phyloP scores from a whole-genome alignment of 2,113 vertebrate species.

The Lasiurus borealis region DNA sequence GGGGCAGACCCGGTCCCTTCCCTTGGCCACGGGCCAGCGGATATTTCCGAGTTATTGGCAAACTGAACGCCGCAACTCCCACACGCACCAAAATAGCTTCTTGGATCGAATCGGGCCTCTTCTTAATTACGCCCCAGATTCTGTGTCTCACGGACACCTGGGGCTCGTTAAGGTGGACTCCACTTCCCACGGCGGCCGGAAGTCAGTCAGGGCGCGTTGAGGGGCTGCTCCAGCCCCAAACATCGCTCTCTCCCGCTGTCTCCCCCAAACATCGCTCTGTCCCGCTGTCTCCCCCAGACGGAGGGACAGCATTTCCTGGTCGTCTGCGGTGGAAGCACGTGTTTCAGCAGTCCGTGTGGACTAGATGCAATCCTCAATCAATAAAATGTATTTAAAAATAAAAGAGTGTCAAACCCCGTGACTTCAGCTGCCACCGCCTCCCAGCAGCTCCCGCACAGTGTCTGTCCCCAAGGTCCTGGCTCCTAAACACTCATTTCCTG shows the following conservation, averaged over 20 bases:
- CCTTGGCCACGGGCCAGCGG: neutral
- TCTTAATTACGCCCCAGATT: slow-evolving; percentile 20
- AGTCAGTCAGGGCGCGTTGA: no score
- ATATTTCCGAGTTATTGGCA: slow-evolving; percentile 12
- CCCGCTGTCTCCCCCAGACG: neutral
- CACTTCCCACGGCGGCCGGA: neutral
- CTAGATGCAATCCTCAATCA: no score
- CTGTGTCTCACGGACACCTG: neutral
- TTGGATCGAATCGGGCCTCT: neutral
- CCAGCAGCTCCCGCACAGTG: no score
- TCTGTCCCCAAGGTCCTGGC: no score
- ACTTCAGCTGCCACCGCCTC: no score
- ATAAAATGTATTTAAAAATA: no score
- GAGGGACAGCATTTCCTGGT: neutral
- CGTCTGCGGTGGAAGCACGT: neutral
- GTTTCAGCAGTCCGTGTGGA: no score
- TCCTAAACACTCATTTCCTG: no score
- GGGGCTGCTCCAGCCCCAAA: neutral
- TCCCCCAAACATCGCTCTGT: neutral
- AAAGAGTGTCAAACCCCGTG: no score
- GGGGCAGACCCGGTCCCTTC: neutral
- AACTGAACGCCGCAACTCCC: slow-evolving; percentile 36
- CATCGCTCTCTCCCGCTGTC: neutral
- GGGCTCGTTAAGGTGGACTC: slow-evolving; percentile 46
- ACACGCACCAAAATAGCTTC: slow-evolving; percentile 39